Percentiles rank a stretch among this genome's conserved stretches.
phyloP scores from a whole-genome alignment of 2,888 invertebrate species.

The Allygus modestus region DNA sequence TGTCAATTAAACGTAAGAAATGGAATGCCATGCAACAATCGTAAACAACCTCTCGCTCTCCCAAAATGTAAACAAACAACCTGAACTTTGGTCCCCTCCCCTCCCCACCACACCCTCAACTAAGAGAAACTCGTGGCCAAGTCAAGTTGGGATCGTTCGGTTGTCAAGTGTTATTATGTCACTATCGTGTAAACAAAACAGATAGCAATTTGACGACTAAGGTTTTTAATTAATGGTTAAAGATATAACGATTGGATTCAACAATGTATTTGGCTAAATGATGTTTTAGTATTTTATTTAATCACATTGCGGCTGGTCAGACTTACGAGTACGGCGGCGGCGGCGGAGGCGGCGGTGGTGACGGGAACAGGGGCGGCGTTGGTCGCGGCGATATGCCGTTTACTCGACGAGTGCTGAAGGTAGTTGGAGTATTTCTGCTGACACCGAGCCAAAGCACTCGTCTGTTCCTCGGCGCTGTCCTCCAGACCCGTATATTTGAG shows the following conservation, averaged over 20 bases:
- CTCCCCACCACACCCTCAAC: background rate
- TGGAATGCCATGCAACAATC: background rate
- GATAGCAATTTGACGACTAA: too few species aligned
- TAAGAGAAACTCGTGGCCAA: background rate
- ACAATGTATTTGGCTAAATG: too few species aligned
- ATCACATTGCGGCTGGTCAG: too few species aligned
- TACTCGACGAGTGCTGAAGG: constrained; percentile 19
- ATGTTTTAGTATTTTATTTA: too few species aligned
- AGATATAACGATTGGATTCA: too few species aligned
- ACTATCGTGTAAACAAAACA: background rate
- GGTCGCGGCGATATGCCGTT: background rate
- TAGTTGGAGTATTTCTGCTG: constrained; percentile 71
- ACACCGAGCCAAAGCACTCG: constrained; percentile 69
- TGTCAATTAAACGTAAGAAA: too few species aligned
- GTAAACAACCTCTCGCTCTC: background rate
- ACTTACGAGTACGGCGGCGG: constrained; percentile 56
- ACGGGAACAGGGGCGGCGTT: background rate
- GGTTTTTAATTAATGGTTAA: too few species aligned
- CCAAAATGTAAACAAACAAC: constrained; percentile 16
- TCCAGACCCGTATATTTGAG: constrained; percentile 90
- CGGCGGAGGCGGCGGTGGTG: background rate
- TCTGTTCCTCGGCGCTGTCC: constrained; percentile 74
- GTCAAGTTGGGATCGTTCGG: background rate
- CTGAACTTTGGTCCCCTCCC: background rate
- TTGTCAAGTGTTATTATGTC: background rate